phyloP scores from a whole-genome alignment of 2,113 vertebrate genomes.

The Amphilophus citrinellus region DNA sequence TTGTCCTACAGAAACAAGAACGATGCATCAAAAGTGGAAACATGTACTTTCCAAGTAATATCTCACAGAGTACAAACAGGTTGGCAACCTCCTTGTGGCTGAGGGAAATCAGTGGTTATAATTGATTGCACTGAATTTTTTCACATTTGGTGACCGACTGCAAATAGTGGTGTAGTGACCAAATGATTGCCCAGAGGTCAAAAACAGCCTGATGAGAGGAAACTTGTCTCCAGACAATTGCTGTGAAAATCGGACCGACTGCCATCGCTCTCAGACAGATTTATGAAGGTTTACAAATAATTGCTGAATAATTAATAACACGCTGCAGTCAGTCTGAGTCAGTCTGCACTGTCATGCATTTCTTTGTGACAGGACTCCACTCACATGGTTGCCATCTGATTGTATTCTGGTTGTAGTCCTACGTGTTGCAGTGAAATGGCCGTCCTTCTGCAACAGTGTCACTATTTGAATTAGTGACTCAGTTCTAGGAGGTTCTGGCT shows the following conservation, averaged over 20 bases:
- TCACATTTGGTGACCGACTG: neutral
- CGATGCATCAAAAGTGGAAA: no score
- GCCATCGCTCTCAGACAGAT: neutral
- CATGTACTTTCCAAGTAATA: neutral
- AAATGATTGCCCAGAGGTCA: neutral
- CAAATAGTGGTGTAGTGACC: neutral
- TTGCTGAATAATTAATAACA: neutral
- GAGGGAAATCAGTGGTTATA: fast-evolving
- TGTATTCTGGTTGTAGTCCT: neutral
- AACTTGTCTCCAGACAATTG: neutral
- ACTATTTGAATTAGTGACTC: no score
- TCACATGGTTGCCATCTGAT: neutral
- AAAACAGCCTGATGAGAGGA: no score
- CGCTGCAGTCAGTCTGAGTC: neutral
- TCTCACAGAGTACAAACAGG: neutral
- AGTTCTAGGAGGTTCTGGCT: no score
- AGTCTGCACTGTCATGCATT: neutral
- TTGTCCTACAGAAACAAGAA: neutral
- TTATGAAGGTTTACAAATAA: neutral
- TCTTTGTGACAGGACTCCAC: neutral
- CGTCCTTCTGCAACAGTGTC: neutral
- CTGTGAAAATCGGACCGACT: no score
- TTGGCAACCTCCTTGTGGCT: neutral
- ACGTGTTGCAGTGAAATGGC: neutral
- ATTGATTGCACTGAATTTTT: neutral